These are phyloP conservation scores for Aphidius gifuensis DNA, from an alignment of 1,140 invertebrate genomes.

Conservation along the genomic window DNA sequence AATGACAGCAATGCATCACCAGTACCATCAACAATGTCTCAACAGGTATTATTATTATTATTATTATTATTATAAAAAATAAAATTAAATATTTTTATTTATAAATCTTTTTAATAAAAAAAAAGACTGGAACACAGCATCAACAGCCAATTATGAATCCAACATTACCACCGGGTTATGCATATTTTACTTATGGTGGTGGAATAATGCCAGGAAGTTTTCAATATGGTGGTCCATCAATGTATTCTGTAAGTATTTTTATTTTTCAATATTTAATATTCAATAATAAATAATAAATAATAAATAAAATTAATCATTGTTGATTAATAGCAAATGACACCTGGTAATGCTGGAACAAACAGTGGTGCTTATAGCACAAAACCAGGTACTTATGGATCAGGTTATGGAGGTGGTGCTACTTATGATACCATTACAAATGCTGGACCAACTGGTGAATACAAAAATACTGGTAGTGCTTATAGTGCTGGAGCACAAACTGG, in stretches of 20 bases:
- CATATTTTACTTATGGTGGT: slow-evolving; percentile 66
- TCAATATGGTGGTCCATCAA: slow-evolving; percentile 68
- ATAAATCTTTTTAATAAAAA: neutral
- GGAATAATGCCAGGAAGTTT: slow-evolving; percentile 71
- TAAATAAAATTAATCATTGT: slow-evolving; percentile 11
- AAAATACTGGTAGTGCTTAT: slow-evolving; percentile 46
- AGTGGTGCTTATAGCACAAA: slow-evolving; percentile 64
- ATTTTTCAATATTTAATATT: neutral
- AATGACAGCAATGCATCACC: slow-evolving; percentile 81
- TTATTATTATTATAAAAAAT: slow-evolving; percentile 9
- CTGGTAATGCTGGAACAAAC: slow-evolving; percentile 62
- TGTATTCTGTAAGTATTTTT: slow-evolving; percentile 61
- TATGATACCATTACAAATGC: slow-evolving; percentile 65
- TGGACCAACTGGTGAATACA: slow-evolving; percentile 53
- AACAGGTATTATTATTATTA: slow-evolving; percentile 56
- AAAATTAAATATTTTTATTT: slow-evolving; percentile 6
- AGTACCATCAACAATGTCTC: slow-evolving; percentile 70
- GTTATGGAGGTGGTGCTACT: slow-evolving; percentile 61
- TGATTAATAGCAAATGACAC: slow-evolving; percentile 59
- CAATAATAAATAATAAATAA: neutral
- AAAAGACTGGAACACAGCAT: slow-evolving; percentile 59
- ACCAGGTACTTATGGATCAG: slow-evolving; percentile 63
- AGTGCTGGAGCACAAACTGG: slow-evolving; percentile 46
- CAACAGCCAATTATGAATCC: slow-evolving; percentile 62
- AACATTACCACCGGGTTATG: slow-evolving; percentile 63